A percentile compares a stretch with the other conserved stretches of the same genome.
phyloP scores from a whole-genome alignment of 2,888 invertebrate genomes.

The Leptopterna dolabrata region DNA sequence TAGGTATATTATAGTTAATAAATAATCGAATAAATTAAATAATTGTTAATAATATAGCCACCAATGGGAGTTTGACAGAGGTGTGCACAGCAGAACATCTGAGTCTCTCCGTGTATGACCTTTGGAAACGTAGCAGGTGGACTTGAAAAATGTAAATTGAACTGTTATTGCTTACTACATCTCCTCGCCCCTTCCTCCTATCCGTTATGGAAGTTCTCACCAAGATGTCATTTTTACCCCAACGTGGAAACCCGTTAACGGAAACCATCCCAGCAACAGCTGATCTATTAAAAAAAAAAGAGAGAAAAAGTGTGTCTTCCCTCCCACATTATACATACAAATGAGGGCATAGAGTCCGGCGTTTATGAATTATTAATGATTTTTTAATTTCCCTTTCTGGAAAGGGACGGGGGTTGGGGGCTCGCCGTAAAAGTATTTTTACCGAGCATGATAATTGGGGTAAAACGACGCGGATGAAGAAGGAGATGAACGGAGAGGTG shows the following conservation, averaged over 20 bases:
- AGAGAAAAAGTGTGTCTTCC: background rate
- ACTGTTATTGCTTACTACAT: background rate
- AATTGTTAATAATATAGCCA: no score
- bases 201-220: background rate
- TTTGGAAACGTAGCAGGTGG: background rate
- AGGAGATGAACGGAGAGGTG: background rate
- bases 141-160: background rate
- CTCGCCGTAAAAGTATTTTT: constrained; percentile 41
- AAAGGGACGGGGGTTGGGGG: constrained; percentile 1
- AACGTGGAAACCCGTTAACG: constrained; percentile 30
- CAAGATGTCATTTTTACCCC: constrained; percentile 41
- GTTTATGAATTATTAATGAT: constrained; percentile 55
- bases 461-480: constrained; percentile 1
- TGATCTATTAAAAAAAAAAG: constrained; percentile 45
- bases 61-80: no score
- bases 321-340: constrained; percentile 54
- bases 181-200: background rate
- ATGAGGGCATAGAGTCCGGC: constrained; percentile 54
- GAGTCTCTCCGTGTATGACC: no score
- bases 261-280: constrained; percentile 49
- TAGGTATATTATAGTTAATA: no score
- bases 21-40: no score
- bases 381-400: constrained; percentile 53
- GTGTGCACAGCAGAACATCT: no score
- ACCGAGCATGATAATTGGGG: constrained; percentile 48